Conservation (phyloP, 1,140 invertebrate genomes). For the Drosophila pseudoobscura region DNA sequence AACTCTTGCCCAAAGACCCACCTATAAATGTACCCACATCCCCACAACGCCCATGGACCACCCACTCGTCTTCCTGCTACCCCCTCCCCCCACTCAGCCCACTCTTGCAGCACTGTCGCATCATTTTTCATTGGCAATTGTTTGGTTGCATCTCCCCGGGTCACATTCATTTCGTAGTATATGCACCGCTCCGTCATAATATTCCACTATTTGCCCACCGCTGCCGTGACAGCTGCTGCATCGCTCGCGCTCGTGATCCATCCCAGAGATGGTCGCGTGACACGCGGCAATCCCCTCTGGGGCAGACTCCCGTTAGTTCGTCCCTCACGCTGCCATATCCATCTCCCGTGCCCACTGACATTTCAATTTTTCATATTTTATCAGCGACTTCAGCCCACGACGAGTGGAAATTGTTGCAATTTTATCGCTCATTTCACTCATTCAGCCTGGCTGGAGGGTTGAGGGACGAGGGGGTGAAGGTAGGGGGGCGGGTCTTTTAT, state of each 20-base stretch:
- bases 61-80: no score
- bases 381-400: constrained; percentile 32
- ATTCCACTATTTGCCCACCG: constrained; percentile 72
- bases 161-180: constrained; percentile 71
- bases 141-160: constrained; percentile 60
- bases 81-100: no score
- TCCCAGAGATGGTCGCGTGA: constrained; percentile 16
- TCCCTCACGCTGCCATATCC: constrained; percentile 11
- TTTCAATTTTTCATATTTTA: constrained; percentile 75
- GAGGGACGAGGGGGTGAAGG: neutral
- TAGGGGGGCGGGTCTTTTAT: constrained; percentile 25
- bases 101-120: constrained; percentile 65
- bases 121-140: constrained; percentile 81
- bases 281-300: neutral
- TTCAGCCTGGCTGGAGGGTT: constrained; percentile 18
- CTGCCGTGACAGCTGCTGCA: constrained; percentile 21
- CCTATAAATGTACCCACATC: neutral
- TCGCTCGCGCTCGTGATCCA: constrained; percentile 8
- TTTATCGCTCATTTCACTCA: constrained; percentile 80
- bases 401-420: constrained; percentile 78
- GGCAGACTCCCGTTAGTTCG: neutral
- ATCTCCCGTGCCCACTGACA: constrained; percentile 53
- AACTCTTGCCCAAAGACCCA: constrained; percentile 42
- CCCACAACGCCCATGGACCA: no score
- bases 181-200: constrained; percentile 62